Evolutionary conservation across 2,888 invertebrate species (phyloP).

Genomic region (Drosophila mimetica): DNA sequence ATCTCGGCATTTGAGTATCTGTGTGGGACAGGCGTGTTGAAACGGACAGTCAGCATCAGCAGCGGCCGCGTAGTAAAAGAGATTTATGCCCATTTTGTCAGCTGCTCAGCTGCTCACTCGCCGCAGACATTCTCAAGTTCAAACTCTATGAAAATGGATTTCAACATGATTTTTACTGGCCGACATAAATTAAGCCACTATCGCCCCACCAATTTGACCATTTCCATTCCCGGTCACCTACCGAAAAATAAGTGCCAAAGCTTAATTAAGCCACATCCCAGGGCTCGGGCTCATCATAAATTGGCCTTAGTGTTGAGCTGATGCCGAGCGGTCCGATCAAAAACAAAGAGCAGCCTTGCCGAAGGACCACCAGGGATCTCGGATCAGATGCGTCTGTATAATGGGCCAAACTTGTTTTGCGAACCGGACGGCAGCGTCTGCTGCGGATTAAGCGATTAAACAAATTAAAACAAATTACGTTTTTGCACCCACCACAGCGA

Average conservation of each 20-base stretch:
- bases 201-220: conserved; percentile 12
- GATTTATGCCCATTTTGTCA: conserved; percentile 79
- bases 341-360: conserved; percentile 72
- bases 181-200: conserved; percentile 56
- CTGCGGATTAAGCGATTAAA: conserved; percentile 81
- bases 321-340: conserved; percentile 57
- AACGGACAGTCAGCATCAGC: conserved; percentile 72
- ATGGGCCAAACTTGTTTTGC: conserved; percentile 62
- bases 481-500: conserved; percentile 77
- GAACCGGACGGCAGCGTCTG: conserved; percentile 8
- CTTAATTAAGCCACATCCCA: conserved; percentile 68
- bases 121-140: conserved; percentile 34
- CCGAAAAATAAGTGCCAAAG: conserved; percentile 69
- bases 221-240: conserved; percentile 23
- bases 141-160: conserved; percentile 54
- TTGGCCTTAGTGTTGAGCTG: conserved; percentile 64
- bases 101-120: conserved; percentile 66
- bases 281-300: conserved; percentile 59
- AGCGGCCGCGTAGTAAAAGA: conserved; percentile 75
- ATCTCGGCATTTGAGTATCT: conserved; percentile 19
- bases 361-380: conserved; percentile 72
- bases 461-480: conserved; percentile 82
- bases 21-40: conserved; percentile 76
- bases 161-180: conserved; percentile 67
- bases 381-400: conserved; percentile 50